Base-by-base conservation (phyloP, 2,888 invertebrate species). In the Polydrusus pterygomalis region DNA sequence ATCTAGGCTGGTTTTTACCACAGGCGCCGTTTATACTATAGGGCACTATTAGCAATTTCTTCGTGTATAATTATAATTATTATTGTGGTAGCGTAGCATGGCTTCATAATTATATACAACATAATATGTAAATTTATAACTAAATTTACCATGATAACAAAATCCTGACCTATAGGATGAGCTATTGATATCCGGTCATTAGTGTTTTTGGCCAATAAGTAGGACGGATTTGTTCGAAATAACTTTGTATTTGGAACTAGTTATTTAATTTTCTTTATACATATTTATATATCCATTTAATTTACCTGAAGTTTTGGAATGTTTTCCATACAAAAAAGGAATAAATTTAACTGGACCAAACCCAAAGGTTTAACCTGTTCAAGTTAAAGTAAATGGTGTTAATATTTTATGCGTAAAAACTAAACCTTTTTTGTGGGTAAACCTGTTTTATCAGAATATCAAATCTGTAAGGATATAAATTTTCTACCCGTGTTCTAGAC, bases 361-460 rank as follows among this genome's bases (percentile, higher is more conserved):
- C 62, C 70, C 63, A n/a, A 54, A 71, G 54, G 62, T 70, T 68
- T 69, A 69, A 51, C 51, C 47, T 62, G 64, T 40, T 65, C 64
- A 51, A 72, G 72, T 73, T 73, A 74, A 63, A 63, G 62, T 70
- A 70, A 70, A 70, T 62, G 51, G 49, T 70, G 70, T 70, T 70
- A 70, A 70, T 70, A 70, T 70, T 70, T 70, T 63, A 70, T 63
- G 70, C 49, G 63, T 63, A 62, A 51, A 62, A 70, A 70, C 63
- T 62, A 70, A 70, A 60, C 70, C 70, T 70, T 70, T 70, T 70
- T 70, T 15, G 34, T 51, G 49, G 51, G 34, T 25, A 60, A 60
- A 70, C 30, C 38, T 34, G 60, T 13, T 58, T 68, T 65, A 74
- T 74, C 74, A 56, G 69, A 69, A 70, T 70, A 69, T 70, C 74